Conservation (phyloP, 2,113 vertebrate species). For the Isichthys henryi region DNA sequence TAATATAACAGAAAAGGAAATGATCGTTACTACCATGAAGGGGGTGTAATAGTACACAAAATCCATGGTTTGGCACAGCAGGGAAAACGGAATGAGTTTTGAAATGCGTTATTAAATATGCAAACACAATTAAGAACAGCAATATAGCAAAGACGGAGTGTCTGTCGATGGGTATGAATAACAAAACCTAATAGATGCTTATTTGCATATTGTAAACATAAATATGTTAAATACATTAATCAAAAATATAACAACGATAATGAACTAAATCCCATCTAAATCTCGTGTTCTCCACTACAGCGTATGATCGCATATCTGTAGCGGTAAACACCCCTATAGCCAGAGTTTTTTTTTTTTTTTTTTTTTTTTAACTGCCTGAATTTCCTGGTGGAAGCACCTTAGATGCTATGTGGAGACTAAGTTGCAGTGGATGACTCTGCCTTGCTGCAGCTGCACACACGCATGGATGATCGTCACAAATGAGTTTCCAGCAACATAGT, state of each 20-base stretch:
- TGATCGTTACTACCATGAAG: neutral
- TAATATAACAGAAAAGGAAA: neutral
- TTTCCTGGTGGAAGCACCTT: neutral
- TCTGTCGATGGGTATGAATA: neutral
- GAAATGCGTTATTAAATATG: neutral
- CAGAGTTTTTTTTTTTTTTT: neutral
- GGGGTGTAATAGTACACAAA: neutral
- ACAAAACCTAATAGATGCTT: neutral
- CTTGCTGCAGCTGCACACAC: neutral
- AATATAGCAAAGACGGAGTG: too few species aligned
- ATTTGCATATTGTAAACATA: neutral
- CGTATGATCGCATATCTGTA: neutral
- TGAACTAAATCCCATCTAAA: neutral
- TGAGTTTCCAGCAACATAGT: neutral
- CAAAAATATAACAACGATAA: neutral
- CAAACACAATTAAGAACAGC: too few species aligned
- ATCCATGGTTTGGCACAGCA: neutral
- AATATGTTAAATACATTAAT: neutral
- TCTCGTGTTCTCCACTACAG: neutral
- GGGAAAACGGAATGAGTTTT: neutral
- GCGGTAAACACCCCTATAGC: neutral
- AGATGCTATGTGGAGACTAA: neutral
- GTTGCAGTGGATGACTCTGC: neutral
- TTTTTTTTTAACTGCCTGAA: neutral
- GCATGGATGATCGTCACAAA: neutral